Evolutionary conservation across 2,797 vertebrate genomes (phyloP), one percentile per base, ranked within the genome.

Genomic region (Tapera naevia): DNA sequence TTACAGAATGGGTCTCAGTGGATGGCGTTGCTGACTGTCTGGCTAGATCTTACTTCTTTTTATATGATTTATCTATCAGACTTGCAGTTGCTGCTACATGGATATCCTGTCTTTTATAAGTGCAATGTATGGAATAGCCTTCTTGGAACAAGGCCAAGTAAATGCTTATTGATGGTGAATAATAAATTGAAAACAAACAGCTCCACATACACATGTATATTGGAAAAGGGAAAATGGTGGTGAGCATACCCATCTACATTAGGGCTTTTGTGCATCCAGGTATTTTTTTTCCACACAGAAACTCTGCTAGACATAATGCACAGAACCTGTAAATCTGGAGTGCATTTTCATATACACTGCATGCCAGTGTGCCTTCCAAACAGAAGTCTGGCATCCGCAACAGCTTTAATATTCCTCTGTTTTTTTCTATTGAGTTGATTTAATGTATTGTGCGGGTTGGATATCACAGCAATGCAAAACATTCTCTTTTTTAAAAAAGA

Each of bases 311-410:
- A 46, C 30, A 61, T 75, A 35, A 43, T 57, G 32, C 71, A 43
- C 11, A 54, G 57, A 85, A 48, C 70, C 25, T 70, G 13, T 73
- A 62, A 54, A 89, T 91, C 41, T 80, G 46, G 17, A 24, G 17
- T 86, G 28, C 3, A 3, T 71, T 92, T 27, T 54, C 17, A 0
- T 50, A 18, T 41, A n/a, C 14, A 9, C 27, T 72, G 58, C 22
- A 4, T 79, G 69, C 61, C 75, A 78, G 0, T 23, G 14, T 78
- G 67, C 48, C 3, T 91, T 86, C 85, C 81, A 89, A 41, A 43
- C 53, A 78, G 87, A 89, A 92, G 37, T 88, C 69, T 91, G 79
- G 65, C 85, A 89, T 78, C 87, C 87, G 37, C 61, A 88, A 24
- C 33, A 74, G 80, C 82, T 92, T 87, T 87, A 61, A 64, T 80